A percentile compares a stretch with the other conserved stretches of the same genome.
Conservation (phyloP, 1,140 invertebrate species). For the Mamestra configurata region DNA sequence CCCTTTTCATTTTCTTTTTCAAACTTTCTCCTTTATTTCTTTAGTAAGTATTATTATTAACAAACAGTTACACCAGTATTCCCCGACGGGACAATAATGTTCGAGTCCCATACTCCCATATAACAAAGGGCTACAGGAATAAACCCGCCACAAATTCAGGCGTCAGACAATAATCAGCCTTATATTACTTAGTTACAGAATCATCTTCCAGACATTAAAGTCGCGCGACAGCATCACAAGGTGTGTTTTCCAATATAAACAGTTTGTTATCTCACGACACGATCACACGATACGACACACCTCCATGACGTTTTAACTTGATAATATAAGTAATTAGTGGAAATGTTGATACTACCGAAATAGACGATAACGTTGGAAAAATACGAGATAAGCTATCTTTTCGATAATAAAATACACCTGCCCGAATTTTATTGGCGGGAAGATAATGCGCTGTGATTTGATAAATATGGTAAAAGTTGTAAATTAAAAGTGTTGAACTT, state of each 20-base stretch:
- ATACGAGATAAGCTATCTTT: not conserved
- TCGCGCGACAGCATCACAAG: not conserved
- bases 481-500: too few species aligned
- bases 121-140: too few species aligned
- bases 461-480: not conserved
- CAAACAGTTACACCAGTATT: too few species aligned
- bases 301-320: conserved; percentile 8
- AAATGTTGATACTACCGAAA: not conserved
- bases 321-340: not conserved
- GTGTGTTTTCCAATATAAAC: conserved; percentile 23
- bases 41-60: too few species aligned
- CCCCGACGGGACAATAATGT: too few species aligned
- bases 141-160: too few species aligned
- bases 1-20: too few species aligned
- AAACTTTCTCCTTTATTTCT: too few species aligned
- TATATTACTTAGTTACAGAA: too few species aligned
- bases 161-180: too few species aligned
- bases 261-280: not conserved
- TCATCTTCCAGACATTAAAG: too few species aligned
- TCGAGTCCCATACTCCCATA: too few species aligned
- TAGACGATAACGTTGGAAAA: conserved; percentile 14
- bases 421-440: not conserved
- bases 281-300: conserved; percentile 28
- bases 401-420: not conserved
- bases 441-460: conserved; percentile 6